Evolutionary conservation across 1,140 invertebrate species (phyloP), one percentile per base, ranked within the genome.

Genomic region (Druon quercuslanigerum): DNA sequence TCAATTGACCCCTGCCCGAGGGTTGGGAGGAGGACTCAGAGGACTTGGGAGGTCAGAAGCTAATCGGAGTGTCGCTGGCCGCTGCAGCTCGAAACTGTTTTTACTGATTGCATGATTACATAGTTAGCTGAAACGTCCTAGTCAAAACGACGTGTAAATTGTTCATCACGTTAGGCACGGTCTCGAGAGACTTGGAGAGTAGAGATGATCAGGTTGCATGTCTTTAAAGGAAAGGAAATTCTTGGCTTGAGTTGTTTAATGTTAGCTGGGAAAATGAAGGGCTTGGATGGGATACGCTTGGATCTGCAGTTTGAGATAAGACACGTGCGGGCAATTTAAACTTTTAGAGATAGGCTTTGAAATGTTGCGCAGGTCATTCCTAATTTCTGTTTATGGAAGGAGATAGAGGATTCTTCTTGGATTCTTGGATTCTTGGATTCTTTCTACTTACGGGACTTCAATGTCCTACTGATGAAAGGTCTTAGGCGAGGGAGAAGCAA

Each of bases 331-430:
- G 60, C 60, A 66, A 66, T 66, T 66, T 66, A 40, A 9, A 66
- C 25, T 40, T 66, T 66, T 66, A 40, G n/a, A 66, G 60, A 66
- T 66, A 66, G 40, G 60, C 60, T 33, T 25, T 40, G 60, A 66
- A 66, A 66, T 66, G 60, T 66, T 66, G 60, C 60, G 60, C 60
- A 66, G 60, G 60, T 66, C 60, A 66, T 66, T 66, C 17, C 40
- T 40, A 66, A 40, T 66, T 66, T 66, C 60, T 66, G 40, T 66
- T 66, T 66, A 66, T 66, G 60, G 60, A 33, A 66, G 60, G 33
- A 60, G 33, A n/a, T 16, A 46, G 60, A 40, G n/a, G 20, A 66
- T 66, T n/a, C n/a, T n/a, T n/a, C n/a, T n/a, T n/a, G n/a, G n/a
- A n/a, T n/a, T 66, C 57, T 66, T 66, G 40, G n/a, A 66, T 66